phyloP scores from a whole-genome alignment of 2,113 vertebrate genomes.

The Numenius arquata region DNA sequence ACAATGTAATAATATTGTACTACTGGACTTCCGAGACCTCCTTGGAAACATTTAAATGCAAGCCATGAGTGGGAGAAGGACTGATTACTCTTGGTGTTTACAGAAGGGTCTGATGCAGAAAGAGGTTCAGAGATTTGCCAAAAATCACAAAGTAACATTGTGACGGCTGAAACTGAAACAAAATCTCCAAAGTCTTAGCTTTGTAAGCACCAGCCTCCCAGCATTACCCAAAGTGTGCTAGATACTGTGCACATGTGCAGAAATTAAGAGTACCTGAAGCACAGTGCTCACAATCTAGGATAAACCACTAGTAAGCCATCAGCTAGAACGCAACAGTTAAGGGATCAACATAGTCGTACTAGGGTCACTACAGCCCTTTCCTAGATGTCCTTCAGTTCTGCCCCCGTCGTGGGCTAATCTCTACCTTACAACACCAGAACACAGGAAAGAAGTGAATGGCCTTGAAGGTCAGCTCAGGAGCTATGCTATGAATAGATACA shows the following conservation, averaged over 20 bases:
- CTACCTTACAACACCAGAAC: not conserved
- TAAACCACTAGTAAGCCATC: not conserved
- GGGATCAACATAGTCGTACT: fast-evolving
- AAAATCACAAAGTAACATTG: not conserved
- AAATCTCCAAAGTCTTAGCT: not conserved
- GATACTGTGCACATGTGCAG: not conserved
- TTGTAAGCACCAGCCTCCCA: not conserved
- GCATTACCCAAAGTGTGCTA: not conserved
- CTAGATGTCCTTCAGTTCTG: not conserved
- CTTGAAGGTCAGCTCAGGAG: not conserved
- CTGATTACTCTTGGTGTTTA: not conserved
- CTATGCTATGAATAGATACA: not conserved
- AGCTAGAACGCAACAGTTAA: not conserved
- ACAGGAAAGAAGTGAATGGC: not conserved
- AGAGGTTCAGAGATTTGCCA: not conserved
- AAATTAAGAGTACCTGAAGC: not conserved
- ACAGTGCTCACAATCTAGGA: not conserved
- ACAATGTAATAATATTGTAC: not conserved
- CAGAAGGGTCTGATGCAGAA: not conserved
- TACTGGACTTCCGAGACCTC: not conserved
- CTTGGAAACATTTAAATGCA: not conserved
- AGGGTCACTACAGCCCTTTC: not conserved
- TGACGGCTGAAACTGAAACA: not conserved
- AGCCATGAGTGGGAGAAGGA: not conserved
- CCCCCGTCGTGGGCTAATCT: not conserved